Evolutionary conservation across 2,113 vertebrate species (phyloP), one percentile per base, ranked within the genome.

Genomic region (Damaliscus lunatus): DNA sequence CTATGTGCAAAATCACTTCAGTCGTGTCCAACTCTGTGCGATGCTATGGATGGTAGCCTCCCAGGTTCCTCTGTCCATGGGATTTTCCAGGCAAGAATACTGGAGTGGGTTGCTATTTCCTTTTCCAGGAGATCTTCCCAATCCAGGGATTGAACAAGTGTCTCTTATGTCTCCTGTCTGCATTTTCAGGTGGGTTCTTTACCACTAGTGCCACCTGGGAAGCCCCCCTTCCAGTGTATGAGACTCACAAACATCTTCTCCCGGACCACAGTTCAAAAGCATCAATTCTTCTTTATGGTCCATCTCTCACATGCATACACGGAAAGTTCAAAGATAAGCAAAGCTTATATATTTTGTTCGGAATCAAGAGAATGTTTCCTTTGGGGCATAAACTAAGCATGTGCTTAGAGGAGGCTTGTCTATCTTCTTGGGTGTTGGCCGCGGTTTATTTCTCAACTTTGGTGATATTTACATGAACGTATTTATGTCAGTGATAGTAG

Each of bases 371-470:
- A 16, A 1, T 53, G 13, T n/a, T 96, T 88, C 15, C 17, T 36
- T 12, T 36, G 48, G 19, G 11, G 9, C 36, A 1, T 29, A 57
- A 57, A 84, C 83, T 8, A 6, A 31, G 9, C 11, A 5, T 36
- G 7, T 43, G 7, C 29, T 88, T 52, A 40, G 8, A 78, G 6
- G 3, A 60, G 1, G 0, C 0, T 48, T 87, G 14, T 27, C 14
- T 33, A 3, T 53, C 2, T 89, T 67, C 19, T 31, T 1, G 3
- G 4, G 1, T 16, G 2, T 40, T 25, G 13, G 3, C 25, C 53
- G 40, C 13, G 4, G 5, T 43, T 81, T 81, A 48, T 48, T 77
- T 94, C 29, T 96, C 85, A 7, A 74, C 3, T 71, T 87, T 78
- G 6, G 0, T 80, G 27, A 8, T 17, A 64, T 82, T 64, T 90